Percentiles rank a stretch among this genome's conserved stretches.
phyloP scores from a whole-genome alignment of 2,113 vertebrate genomes.

The Sinosuthora webbiana region DNA sequence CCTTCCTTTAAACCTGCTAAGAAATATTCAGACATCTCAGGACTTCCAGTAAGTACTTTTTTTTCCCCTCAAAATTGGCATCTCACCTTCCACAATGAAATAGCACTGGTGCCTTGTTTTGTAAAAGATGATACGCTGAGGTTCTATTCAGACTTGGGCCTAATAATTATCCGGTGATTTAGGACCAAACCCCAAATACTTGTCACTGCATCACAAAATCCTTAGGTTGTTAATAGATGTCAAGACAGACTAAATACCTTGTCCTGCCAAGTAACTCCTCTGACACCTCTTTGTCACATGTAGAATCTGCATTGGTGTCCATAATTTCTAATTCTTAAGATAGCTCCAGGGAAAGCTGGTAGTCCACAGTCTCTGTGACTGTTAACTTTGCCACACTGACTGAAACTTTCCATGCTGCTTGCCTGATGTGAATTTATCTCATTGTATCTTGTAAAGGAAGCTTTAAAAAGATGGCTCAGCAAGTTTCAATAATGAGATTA shows the following conservation, averaged over 20 bases:
- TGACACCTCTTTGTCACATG: neutral
- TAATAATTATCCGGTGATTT: neutral
- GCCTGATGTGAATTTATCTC: neutral
- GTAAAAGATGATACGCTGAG: neutral
- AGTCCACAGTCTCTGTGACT: neutral
- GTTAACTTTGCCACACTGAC: neutral
- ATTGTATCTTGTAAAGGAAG: neutral
- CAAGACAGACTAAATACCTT: neutral
- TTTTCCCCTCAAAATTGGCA: neutral
- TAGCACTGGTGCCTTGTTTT: neutral
- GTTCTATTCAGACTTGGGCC: neutral
- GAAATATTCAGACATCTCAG: slow-evolving; percentile 98
- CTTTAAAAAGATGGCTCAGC: neutral
- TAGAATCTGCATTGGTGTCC: neutral
- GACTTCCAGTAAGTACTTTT: slow-evolving; percentile 85
- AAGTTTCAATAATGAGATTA: neutral
- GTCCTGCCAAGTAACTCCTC: neutral
- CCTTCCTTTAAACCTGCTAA: slow-evolving; percentile 94
- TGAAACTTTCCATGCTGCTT: neutral
- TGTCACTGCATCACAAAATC: neutral
- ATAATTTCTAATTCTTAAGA: neutral
- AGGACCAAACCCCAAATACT: neutral
- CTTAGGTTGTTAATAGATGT: neutral
- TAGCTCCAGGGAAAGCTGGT: neutral
- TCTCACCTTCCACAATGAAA: neutral